Evolutionary conservation across 2,797 vertebrate genomes (phyloP).

Genomic region (Urophycis tenuis): DNA sequence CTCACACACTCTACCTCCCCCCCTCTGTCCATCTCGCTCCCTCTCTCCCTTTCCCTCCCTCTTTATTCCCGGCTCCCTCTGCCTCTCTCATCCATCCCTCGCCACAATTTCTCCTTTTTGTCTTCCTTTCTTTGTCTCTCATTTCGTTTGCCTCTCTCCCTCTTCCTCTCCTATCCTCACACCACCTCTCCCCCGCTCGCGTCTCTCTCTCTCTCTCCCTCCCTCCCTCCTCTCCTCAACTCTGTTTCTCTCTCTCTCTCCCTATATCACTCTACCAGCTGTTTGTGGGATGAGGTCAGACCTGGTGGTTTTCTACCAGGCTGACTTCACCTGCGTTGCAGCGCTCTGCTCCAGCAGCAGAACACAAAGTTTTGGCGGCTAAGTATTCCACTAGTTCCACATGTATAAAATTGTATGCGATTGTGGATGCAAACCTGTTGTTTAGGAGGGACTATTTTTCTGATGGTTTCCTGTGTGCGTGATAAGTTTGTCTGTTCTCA

Average conservation of each 20-base stretch:
- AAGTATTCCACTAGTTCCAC: background rate
- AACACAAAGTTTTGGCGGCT: background rate
- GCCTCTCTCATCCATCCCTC: background rate
- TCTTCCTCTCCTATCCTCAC: background rate
- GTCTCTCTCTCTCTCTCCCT: background rate
- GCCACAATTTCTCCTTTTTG: background rate
- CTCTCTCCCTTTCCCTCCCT: slow-evolving; percentile 1
- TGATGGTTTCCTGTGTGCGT: background rate
- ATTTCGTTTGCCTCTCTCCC: background rate
- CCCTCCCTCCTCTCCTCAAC: background rate
- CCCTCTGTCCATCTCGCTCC: background rate
- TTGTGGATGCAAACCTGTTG: background rate
- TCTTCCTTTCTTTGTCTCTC: no score
- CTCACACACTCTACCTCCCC: background rate
- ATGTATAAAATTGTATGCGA: background rate
- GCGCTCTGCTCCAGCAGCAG: background rate
- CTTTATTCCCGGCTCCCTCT: background rate
- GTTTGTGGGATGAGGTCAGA: slow-evolving; percentile 2
- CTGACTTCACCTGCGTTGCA: background rate
- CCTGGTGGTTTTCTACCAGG: background rate
- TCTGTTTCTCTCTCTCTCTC: background rate
- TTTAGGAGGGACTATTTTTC: background rate
- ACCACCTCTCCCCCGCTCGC: background rate
- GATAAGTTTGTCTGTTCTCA: no score
- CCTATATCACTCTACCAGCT: background rate